Conservation (phyloP, 2,113 vertebrate genomes). For the Xerus inauris region DNA sequence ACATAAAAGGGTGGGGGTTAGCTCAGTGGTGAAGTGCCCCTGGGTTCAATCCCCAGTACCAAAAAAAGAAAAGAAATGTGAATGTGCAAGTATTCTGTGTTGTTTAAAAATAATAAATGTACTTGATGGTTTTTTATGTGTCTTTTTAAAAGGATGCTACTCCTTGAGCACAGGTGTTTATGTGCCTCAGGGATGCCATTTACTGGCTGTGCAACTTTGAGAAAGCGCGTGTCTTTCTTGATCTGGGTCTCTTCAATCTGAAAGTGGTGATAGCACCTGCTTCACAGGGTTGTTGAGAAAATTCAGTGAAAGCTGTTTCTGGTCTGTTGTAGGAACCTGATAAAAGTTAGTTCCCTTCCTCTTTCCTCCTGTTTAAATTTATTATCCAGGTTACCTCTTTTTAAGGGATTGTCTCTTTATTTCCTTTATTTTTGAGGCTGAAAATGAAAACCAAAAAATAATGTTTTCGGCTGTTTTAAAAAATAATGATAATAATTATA, state of each 20-base stretch:
- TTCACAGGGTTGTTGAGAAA: background rate
- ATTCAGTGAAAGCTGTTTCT: background rate
- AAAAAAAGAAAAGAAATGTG: background rate
- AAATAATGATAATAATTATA: background rate
- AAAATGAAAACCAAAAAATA: conserved; percentile 26
- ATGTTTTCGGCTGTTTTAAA: conserved; percentile 18
- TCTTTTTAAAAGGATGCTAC: background rate
- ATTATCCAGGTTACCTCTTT: background rate
- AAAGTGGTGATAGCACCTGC: background rate
- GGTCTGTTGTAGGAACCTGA: background rate
- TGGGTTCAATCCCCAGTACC: background rate
- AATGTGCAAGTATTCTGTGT: background rate
- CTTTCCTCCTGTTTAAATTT: conserved; percentile 7
- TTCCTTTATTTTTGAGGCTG: conserved; percentile 30
- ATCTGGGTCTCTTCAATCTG: background rate
- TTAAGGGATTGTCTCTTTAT: conserved; percentile 18
- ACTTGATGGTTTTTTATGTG: background rate
- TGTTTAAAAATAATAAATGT: background rate
- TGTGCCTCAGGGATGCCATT: background rate
- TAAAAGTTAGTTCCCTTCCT: background rate
- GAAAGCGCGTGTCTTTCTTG: background rate
- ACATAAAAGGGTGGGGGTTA: background rate
- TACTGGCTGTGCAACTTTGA: background rate
- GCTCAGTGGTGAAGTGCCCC: background rate
- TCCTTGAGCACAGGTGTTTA: background rate